These are phyloP conservation scores for Rhincodon typus DNA, from an alignment of 2,797 vertebrate genomes.

Conservation along the genomic window DNA sequence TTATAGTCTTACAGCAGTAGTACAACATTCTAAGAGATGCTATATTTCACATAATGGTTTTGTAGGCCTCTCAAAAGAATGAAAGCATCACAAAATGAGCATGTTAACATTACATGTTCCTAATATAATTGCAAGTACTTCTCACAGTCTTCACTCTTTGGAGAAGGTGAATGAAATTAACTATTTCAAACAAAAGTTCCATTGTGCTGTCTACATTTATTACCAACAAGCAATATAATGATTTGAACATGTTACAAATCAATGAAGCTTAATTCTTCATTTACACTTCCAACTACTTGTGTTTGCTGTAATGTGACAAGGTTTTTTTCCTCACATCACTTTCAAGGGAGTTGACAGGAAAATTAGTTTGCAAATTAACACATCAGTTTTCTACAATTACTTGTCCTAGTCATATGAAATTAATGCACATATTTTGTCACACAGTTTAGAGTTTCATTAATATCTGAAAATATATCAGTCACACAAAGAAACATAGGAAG, in stretches of 20 bases:
- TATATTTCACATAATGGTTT: background rate
- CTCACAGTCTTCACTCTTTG: background rate
- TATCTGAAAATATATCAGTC: background rate
- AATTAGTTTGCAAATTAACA: conserved; percentile 25
- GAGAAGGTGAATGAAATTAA: conserved; percentile 8
- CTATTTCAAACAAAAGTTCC: background rate
- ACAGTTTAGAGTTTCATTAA: background rate
- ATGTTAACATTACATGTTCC: conserved; percentile 11
- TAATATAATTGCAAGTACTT: background rate
- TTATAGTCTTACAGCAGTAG: background rate
- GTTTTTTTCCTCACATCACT: background rate
- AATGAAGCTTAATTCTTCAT: background rate
- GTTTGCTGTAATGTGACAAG: background rate
- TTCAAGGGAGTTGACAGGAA: background rate
- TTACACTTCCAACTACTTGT: conserved; percentile 2
- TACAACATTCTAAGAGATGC: background rate
- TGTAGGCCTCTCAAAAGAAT: background rate
- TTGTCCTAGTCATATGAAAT: background rate
- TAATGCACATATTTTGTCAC: background rate
- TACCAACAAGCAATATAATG: background rate
- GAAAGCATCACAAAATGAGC: background rate
- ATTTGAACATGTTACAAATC: background rate
- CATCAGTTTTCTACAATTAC: background rate
- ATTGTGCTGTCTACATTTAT: conserved; percentile 17
- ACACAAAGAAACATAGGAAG: background rate